Conservation (phyloP, 2,797 vertebrate species). For the Coendou prehensilis region DNA sequence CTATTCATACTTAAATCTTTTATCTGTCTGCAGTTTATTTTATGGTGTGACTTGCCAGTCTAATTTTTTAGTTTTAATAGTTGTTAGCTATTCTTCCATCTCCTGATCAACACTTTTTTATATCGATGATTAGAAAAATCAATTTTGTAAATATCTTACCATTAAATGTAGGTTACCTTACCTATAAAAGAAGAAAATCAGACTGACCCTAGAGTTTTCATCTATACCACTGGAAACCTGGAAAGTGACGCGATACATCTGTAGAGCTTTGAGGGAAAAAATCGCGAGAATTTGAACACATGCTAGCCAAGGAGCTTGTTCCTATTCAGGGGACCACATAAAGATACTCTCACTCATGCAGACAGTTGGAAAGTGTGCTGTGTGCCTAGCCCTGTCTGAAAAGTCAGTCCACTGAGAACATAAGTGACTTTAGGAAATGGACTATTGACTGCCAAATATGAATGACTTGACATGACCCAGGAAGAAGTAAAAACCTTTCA, state of each 20-base stretch:
- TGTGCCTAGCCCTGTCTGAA: neutral
- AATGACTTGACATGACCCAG: neutral
- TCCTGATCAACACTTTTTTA: neutral
- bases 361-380: neutral
- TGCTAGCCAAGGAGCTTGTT: neutral
- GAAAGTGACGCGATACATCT: neutral
- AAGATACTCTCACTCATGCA: neutral
- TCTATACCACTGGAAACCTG: neutral
- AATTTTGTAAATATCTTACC: neutral
- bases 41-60: neutral
- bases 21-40: neutral
- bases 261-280: neutral
- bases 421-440: neutral
- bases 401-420: neutral
- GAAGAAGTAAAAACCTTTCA: neutral
- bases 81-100: neutral
- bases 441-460: neutral
- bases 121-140: neutral
- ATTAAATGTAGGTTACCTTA: neutral
- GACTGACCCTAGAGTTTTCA: neutral
- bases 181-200: conserved; percentile 53
- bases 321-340: neutral
- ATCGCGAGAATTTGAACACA: neutral
- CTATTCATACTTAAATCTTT: neutral
- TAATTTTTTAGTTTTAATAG: conserved; percentile 1